A percentile compares a stretch with the other conserved stretches of the same genome.
These are phyloP conservation scores for Pollachius pollachius DNA, from an alignment of 2,113 vertebrate genomes.

Conservation along the genomic window DNA sequence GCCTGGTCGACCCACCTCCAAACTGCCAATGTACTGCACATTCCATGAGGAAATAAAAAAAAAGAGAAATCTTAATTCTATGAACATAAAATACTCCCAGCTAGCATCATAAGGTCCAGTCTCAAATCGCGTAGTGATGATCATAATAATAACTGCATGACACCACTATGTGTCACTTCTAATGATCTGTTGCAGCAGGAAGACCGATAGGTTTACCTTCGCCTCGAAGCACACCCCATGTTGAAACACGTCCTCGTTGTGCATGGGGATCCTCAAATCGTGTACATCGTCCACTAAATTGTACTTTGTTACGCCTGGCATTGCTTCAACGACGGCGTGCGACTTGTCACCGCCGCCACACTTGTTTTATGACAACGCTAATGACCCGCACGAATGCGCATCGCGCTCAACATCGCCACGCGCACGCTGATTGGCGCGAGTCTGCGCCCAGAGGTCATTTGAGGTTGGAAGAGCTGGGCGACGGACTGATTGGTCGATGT, in stretches of 20 bases:
- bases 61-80: neutral
- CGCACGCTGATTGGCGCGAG: slow-evolving; percentile 27
- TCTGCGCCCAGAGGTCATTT: slow-evolving; percentile 52
- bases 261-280: slow-evolving; percentile 88
- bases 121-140: neutral
- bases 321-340: slow-evolving; percentile 55
- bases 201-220: slow-evolving; percentile 77
- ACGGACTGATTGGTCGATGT: slow-evolving; percentile 25
- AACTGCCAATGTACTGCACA: slow-evolving; percentile 86
- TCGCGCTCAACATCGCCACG: slow-evolving; percentile 27
- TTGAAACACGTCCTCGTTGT: slow-evolving; percentile 93
- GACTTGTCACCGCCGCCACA: slow-evolving; percentile 17
- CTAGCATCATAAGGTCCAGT: too few species aligned
- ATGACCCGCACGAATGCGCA: slow-evolving; percentile 53
- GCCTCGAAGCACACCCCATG: slow-evolving; percentile 93
- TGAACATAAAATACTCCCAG: neutral
- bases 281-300: slow-evolving; percentile 91
- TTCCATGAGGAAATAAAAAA: slow-evolving; percentile 45
- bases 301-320: slow-evolving; percentile 92
- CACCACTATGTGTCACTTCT: too few species aligned
- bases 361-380: slow-evolving; percentile 52
- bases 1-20: slow-evolving; percentile 91
- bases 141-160: neutral
- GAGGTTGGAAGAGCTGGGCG: slow-evolving; percentile 25
- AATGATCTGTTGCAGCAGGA: too few species aligned